A percentile compares a stretch with the other conserved stretches of the same genome.
Evolutionary conservation across 2,888 invertebrate genomes (phyloP).

Genomic region (Tenodera sinensis): DNA sequence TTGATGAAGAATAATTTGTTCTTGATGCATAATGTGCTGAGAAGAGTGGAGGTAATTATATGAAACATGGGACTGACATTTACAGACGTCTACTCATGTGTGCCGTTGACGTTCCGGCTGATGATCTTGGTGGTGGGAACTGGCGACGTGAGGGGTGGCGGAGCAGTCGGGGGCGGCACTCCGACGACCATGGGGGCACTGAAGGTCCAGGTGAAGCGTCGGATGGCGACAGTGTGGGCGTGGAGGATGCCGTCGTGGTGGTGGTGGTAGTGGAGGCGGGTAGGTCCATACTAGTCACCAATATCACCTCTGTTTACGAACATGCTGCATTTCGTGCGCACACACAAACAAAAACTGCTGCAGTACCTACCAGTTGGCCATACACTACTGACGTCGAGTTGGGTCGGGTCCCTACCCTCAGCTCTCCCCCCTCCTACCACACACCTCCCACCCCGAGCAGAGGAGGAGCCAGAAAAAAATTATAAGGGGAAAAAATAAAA

Average conservation of each 20-base stretch:
- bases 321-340: neutral
- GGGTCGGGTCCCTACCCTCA: neutral
- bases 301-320: neutral
- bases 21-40: no score
- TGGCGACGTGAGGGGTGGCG: slow-evolving; percentile 44
- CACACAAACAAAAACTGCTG: neutral
- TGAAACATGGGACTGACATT: no score
- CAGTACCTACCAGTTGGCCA: neutral
- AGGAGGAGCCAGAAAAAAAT: neutral
- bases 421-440: neutral
- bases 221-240: slow-evolving; percentile 63
- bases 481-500: slow-evolving; percentile 10
- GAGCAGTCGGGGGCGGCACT: slow-evolving; percentile 46
- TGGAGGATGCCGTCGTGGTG: slow-evolving; percentile 36
- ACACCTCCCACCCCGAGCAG: neutral
- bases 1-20: no score
- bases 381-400: neutral
- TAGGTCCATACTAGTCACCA: slow-evolving; percentile 7
- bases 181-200: slow-evolving; percentile 39
- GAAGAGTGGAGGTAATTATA: no score
- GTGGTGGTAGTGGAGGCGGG: neutral
- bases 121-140: slow-evolving; percentile 34
- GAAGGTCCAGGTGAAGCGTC: slow-evolving; percentile 53
- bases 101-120: slow-evolving; percentile 39
- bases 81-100: slow-evolving; percentile 34